These are phyloP conservation scores for Grus americana DNA, from an alignment of 2,113 vertebrate species.

Conservation along the genomic window DNA sequence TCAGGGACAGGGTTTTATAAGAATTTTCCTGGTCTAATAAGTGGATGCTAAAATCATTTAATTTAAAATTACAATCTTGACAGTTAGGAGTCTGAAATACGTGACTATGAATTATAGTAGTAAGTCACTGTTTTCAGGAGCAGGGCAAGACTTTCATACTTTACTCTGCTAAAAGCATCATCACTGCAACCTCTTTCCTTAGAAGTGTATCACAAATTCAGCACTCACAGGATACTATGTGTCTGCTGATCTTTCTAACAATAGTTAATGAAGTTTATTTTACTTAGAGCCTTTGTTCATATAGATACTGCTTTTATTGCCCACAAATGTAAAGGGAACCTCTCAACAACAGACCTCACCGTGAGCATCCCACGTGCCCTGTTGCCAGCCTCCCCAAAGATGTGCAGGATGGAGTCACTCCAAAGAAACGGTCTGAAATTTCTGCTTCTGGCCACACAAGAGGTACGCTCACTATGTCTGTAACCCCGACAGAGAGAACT, in stretches of 20 bases:
- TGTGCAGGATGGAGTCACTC: not conserved
- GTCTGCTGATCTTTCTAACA: not conserved
- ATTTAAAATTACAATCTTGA: not conserved
- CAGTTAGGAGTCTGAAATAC: not conserved
- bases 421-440: not conserved
- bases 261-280: not conserved
- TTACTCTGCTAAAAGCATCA: not conserved
- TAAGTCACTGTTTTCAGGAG: not conserved
- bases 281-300: not conserved
- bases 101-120: not conserved
- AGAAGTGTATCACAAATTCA: not conserved
- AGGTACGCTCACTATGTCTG: not conserved
- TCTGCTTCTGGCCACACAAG: not conserved
- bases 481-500: not conserved
- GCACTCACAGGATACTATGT: not conserved
- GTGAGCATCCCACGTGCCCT: fast-evolving
- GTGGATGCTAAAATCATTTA: not conserved
- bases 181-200: not conserved
- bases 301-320: not conserved
- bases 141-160: not conserved
- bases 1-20: not conserved
- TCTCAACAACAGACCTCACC: not conserved
- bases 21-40: not conserved
- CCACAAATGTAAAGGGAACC: not conserved
- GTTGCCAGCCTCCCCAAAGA: not conserved